Evolutionary conservation across 2,888 invertebrate genomes (phyloP).

Genomic region (Harpalus rubripes): DNA sequence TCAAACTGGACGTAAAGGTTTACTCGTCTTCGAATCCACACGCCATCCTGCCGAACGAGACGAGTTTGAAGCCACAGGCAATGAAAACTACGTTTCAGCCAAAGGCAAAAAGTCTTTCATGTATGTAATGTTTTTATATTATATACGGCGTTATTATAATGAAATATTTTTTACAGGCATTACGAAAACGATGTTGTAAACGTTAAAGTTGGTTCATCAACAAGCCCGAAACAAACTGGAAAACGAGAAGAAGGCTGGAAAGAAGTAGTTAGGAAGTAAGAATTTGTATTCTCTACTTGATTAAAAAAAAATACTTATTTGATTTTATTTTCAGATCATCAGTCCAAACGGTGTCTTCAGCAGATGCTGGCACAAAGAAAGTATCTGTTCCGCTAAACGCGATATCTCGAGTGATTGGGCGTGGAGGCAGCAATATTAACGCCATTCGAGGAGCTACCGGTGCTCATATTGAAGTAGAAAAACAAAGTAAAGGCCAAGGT

Average conservation of each 20-base stretch:
- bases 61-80: constrained; percentile 86
- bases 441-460: constrained; percentile 97
- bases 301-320: constrained; percentile 14
- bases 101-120: constrained; percentile 75
- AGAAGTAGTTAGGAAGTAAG: constrained; percentile 91
- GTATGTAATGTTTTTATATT: constrained; percentile 30
- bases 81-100: constrained; percentile 80
- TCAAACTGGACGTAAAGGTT: constrained; percentile 58
- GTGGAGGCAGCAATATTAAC: constrained; percentile 98
- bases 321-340: constrained; percentile 77
- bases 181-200: constrained; percentile 68
- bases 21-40: constrained; percentile 85
- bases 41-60: constrained; percentile 86
- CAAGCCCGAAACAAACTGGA: constrained; percentile 84
- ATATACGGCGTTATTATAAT: neutral
- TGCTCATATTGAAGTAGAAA: constrained; percentile 99
- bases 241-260: constrained; percentile 97
- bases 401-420: constrained; percentile 97
- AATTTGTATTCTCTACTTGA: neutral
- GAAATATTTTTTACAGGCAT: constrained; percentile 63
- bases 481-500: constrained; percentile 95
- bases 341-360: constrained; percentile 78
- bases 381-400: constrained; percentile 96
- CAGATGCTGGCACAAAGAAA: constrained; percentile 84
- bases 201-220: constrained; percentile 74